Evolutionary conservation across 1,140 invertebrate genomes (phyloP).

Genomic region (Stegodyphus dumicola): DNA sequence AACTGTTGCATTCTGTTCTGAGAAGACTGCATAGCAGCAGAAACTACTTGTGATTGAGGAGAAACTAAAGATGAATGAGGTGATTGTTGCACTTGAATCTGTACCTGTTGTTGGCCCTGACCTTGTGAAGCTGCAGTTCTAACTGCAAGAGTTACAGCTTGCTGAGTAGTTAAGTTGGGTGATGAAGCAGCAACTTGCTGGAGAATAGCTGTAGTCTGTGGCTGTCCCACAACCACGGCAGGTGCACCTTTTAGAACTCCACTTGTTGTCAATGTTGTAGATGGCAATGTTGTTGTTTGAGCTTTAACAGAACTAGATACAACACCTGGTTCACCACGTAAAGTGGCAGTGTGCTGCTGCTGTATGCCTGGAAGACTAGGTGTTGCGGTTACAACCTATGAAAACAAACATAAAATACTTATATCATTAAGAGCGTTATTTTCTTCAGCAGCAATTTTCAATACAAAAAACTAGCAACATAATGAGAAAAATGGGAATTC

Average conservation of each 20-base stretch:
- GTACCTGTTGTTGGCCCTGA: slow-evolving; percentile 44
- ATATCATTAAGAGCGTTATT: background rate
- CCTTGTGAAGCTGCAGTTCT: slow-evolving; percentile 29
- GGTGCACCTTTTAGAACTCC: slow-evolving; percentile 41
- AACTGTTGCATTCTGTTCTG: slow-evolving; percentile 27
- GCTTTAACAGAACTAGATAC: slow-evolving; percentile 32
- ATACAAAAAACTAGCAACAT: slow-evolving; percentile 64
- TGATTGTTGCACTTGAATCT: slow-evolving; percentile 47
- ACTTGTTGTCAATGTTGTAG: slow-evolving; percentile 37
- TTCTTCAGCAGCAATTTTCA: background rate
- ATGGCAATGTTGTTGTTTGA: slow-evolving; percentile 34
- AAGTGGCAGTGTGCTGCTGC: slow-evolving; percentile 3
- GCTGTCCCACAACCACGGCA: slow-evolving; percentile 49
- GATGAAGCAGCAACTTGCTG: slow-evolving; percentile 41
- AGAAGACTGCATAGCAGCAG: slow-evolving; percentile 6
- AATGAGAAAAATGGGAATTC: background rate
- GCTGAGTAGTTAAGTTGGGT: slow-evolving; percentile 7
- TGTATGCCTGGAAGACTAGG: slow-evolving; percentile 48
- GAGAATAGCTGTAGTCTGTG: slow-evolving; percentile 37
- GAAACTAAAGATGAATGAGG: slow-evolving; percentile 23
- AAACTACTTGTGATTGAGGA: slow-evolving; percentile 25
- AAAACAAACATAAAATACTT: background rate
- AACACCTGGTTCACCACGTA: slow-evolving; percentile 38
- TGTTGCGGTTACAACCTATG: slow-evolving; percentile 65
- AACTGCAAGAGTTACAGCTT: slow-evolving; percentile 56